Percentiles rank a stretch among this genome's conserved stretches.
phyloP scores from a whole-genome alignment of 2,888 invertebrate species.

The Leptinotarsa peninsularis region DNA sequence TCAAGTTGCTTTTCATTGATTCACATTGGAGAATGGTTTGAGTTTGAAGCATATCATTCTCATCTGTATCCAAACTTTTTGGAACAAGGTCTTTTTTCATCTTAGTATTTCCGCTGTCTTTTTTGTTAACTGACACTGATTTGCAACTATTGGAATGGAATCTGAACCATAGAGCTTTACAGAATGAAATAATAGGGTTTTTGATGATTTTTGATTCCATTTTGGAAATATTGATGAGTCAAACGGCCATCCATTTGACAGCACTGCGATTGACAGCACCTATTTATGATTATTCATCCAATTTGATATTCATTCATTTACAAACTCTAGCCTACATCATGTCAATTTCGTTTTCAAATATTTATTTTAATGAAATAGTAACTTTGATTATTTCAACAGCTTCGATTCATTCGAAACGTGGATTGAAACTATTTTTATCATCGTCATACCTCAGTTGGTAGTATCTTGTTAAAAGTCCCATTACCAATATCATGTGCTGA shows the following conservation, averaged over 20 bases:
- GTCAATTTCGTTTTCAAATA: too few relatives aligned
- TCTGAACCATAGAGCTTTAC: background rate
- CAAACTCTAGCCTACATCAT: too few relatives aligned
- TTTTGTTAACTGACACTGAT: background rate
- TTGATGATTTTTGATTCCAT: background rate
- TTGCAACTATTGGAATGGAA: background rate
- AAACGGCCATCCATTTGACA: background rate
- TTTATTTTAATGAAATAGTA: too few relatives aligned
- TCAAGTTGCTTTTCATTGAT: background rate
- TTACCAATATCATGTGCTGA: too few relatives aligned
- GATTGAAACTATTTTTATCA: too few relatives aligned
- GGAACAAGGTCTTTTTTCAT: slow-evolving; percentile 24
- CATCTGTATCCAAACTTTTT: slow-evolving; percentile 15
- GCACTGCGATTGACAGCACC: too few relatives aligned
- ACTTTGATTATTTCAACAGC: too few relatives aligned
- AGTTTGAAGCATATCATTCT: background rate
- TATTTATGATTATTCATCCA: too few relatives aligned
- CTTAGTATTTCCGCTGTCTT: background rate
- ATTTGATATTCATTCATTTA: too few relatives aligned
- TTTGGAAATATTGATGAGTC: background rate
- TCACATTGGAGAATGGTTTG: background rate
- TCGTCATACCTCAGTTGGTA: too few relatives aligned
- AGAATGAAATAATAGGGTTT: background rate
- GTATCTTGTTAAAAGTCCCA: too few relatives aligned
- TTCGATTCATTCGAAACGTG: too few relatives aligned